Percentiles rank a stretch among this genome's conserved stretches.
Conservation (phyloP, 1,140 invertebrate species). For the Teleopsis dalmanni region DNA sequence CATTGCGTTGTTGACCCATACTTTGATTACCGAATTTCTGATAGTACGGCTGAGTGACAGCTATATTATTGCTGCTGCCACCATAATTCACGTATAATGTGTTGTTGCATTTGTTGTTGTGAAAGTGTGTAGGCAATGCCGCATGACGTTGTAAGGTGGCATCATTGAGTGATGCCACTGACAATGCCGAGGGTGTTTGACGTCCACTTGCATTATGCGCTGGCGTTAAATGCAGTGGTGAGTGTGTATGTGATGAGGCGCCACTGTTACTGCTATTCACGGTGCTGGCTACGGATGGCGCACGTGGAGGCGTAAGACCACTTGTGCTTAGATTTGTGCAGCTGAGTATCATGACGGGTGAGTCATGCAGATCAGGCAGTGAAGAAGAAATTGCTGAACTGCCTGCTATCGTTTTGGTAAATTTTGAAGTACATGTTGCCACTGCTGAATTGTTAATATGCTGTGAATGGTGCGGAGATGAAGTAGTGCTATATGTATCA, state of each 20-base stretch:
- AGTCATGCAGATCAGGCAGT: constrained; percentile 39
- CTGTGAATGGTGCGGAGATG: constrained; percentile 19
- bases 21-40: constrained; percentile 24
- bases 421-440: constrained; percentile 29
- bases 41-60: constrained; percentile 20
- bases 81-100: constrained; percentile 24
- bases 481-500: constrained; percentile 32
- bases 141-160: constrained; percentile 17
- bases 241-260: constrained; percentile 6
- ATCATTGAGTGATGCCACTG: constrained; percentile 34
- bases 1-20: constrained; percentile 21
- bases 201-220: constrained; percentile 22
- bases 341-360: constrained; percentile 42
- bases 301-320: neutral
- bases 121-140: constrained; percentile 5
- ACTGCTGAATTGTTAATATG: neutral
- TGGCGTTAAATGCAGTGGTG: neutral
- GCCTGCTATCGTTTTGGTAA: constrained; percentile 31
- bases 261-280: constrained; percentile 9
- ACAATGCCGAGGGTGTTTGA: constrained; percentile 35
- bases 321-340: constrained; percentile 35
- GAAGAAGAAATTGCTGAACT: constrained; percentile 34
- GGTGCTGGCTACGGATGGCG: constrained; percentile 8
- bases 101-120: constrained; percentile 20
- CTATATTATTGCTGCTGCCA: constrained; percentile 24